These are phyloP conservation scores for Nematolebias whitei DNA, from an alignment of 2,113 vertebrate genomes.

Conservation along the genomic window DNA sequence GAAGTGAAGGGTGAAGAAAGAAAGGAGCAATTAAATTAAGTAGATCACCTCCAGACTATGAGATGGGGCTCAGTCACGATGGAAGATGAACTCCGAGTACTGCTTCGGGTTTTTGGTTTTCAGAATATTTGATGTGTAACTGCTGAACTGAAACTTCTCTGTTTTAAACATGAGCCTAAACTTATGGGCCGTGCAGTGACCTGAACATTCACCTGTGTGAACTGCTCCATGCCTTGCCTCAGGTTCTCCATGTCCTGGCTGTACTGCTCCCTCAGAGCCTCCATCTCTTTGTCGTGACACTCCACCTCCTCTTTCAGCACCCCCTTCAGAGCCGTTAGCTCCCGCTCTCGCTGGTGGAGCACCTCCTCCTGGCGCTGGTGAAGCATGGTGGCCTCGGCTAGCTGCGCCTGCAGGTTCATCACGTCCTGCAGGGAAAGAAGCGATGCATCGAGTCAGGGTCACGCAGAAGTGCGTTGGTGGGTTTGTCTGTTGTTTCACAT, in stretches of 20 bases:
- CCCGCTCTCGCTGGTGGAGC: conserved; percentile 80
- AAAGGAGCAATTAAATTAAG: not conserved
- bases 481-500: not conserved
- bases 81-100: not conserved
- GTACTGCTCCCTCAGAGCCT: conserved; percentile 86
- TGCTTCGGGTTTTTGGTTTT: not conserved
- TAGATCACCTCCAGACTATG: not conserved
- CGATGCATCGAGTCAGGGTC: not conserved
- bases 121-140: not conserved
- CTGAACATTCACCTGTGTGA: conserved; percentile 80
- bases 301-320: conserved; percentile 84
- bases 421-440: conserved; percentile 79
- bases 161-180: not conserved
- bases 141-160: not conserved
- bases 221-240: conserved; percentile 84
- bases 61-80: not conserved
- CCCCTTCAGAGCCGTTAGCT: conserved; percentile 83
- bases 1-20: not conserved
- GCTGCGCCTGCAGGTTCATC: conserved; percentile 81
- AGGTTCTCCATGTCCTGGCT: conserved; percentile 85
- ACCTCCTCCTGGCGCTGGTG: conserved; percentile 85
- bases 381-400: conserved; percentile 81
- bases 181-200: not conserved
- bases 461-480: too few relatives aligned
- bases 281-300: conserved; percentile 80